These are phyloP conservation scores for Sinelater perroti DNA, from an alignment of 2,888 invertebrate genomes.

Conservation along the genomic window DNA sequence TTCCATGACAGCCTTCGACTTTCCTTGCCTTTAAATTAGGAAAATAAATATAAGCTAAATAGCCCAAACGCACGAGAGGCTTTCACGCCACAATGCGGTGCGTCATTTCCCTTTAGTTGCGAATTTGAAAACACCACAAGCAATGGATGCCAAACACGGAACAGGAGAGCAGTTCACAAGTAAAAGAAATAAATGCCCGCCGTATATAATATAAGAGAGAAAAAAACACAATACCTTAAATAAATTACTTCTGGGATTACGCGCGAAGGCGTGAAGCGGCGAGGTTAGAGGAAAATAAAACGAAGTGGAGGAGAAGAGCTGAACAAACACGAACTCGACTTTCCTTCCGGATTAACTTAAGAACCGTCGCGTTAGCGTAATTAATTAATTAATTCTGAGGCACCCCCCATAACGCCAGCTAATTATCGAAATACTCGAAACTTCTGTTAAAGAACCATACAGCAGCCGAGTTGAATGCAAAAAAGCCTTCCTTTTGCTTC, in stretches of 20 bases:
- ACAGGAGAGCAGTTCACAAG: too few relatives aligned
- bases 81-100: too few relatives aligned
- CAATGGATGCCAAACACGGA: too few relatives aligned
- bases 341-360: conserved; percentile 5
- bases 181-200: not conserved
- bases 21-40: too few relatives aligned
- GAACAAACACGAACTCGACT: conserved; percentile 10
- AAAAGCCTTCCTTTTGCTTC: not conserved
- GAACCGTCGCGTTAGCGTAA: conserved; percentile 4
- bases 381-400: conserved; percentile 14
- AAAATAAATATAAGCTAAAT: too few relatives aligned
- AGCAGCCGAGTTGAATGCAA: too few relatives aligned
- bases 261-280: not conserved
- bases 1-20: too few relatives aligned
- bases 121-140: too few relatives aligned
- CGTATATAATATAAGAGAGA: not conserved
- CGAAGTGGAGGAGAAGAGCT: conserved; percentile 8
- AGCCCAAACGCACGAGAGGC: too few relatives aligned
- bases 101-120: too few relatives aligned
- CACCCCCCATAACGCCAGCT: not conserved
- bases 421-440: too few relatives aligned
- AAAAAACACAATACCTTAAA: conserved; percentile 12
- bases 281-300: conserved; percentile 9
- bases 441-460: too few relatives aligned
- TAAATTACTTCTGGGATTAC: conserved; percentile 18